Conservation (phyloP, 1,140 invertebrate species). For the Cherax destructor region DNA sequence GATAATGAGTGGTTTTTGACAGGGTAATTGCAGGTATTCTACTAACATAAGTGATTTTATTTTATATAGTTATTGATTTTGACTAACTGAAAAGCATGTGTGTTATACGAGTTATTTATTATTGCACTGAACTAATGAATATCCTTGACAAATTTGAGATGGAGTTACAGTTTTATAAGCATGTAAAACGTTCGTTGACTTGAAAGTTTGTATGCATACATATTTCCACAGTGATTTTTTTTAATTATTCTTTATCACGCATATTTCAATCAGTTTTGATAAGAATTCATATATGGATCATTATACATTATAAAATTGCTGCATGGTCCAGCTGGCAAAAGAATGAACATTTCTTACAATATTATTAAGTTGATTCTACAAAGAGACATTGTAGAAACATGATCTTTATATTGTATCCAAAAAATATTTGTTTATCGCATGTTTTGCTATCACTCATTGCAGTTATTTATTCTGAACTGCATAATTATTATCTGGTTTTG, state of each 20-base stretch:
- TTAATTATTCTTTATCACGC: background rate
- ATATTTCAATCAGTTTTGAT: background rate
- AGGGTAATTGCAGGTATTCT: background rate
- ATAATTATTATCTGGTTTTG: background rate
- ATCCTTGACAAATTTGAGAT: background rate
- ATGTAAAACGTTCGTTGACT: background rate
- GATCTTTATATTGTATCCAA: background rate
- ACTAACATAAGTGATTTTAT: slow-evolving; percentile 1
- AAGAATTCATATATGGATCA: background rate
- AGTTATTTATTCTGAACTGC: background rate
- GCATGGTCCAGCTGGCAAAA: background rate
- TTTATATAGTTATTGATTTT: slow-evolving; percentile 29
- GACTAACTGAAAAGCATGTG: slow-evolving; percentile 48
- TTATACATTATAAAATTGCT: background rate
- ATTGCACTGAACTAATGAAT: background rate
- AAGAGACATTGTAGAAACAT: background rate
- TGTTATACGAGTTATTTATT: slow-evolving; percentile 30
- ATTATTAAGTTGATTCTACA: background rate
- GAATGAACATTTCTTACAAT: background rate
- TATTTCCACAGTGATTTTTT: background rate
- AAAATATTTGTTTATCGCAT: background rate
- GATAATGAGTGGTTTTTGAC: background rate
- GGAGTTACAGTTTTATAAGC: slow-evolving; percentile 6
- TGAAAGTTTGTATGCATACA: background rate
- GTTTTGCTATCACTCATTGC: background rate